Conservation (phyloP, 2,797 vertebrate genomes). For the Odontamblyopus rebecca region DNA sequence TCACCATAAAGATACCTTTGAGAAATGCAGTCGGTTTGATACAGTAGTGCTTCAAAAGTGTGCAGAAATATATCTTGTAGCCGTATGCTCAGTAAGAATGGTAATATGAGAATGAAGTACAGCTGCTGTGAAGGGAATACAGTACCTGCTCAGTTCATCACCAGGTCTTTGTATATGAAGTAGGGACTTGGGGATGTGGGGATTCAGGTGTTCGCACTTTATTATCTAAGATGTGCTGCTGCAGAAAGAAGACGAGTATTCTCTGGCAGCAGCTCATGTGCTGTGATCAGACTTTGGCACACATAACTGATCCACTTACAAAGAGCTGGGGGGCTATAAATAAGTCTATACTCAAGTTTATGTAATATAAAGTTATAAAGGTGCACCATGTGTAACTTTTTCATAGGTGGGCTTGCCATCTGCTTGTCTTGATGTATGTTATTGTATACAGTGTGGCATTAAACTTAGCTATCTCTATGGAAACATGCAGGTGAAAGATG, state of each 20-base stretch:
- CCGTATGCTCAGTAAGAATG: constrained; percentile 16
- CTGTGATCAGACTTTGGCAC: constrained; percentile 37
- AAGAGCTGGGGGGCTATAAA: constrained; percentile 13
- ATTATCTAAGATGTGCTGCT: constrained; percentile 29
- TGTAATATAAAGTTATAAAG: background rate
- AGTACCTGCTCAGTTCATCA: constrained; percentile 17
- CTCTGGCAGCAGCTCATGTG: constrained; percentile 31
- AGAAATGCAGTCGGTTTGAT: constrained; percentile 23
- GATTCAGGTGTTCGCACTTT: constrained; percentile 28
- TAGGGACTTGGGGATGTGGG: constrained; percentile 15
- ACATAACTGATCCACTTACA: constrained; percentile 25
- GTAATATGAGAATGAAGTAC: constrained; percentile 11
- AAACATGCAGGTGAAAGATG: too few species aligned
- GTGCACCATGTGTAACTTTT: background rate
- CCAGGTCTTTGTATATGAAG: constrained; percentile 15
- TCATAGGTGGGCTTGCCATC: background rate
- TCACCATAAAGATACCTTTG: background rate
- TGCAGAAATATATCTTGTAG: constrained; percentile 23
- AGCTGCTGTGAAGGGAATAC: constrained; percentile 2
- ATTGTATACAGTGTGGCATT: too few species aligned
- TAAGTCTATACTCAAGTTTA: constrained; percentile 14
- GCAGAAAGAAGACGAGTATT: constrained; percentile 13
- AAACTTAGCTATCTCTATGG: too few species aligned
- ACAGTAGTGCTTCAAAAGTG: constrained; percentile 11
- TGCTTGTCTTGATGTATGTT: background rate